phyloP scores from a whole-genome alignment of 2,888 invertebrate genomes.

The Neoitamus cyanurus region DNA sequence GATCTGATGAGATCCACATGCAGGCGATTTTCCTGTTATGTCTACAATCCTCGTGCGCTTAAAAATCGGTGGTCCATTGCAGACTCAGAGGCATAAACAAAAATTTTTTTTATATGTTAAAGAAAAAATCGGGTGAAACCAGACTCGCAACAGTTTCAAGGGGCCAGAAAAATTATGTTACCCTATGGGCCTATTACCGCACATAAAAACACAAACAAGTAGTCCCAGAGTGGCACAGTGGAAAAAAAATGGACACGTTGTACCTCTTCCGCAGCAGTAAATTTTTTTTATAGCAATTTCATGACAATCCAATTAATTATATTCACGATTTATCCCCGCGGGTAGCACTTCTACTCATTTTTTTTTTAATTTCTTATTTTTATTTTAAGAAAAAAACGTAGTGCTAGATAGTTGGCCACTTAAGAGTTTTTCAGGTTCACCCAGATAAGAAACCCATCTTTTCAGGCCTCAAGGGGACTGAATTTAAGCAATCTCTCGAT shows the following conservation, averaged over 20 bases:
- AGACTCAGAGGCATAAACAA: conserved; percentile 20
- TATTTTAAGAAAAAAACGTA: background rate
- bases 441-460: conserved; percentile 4
- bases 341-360: background rate
- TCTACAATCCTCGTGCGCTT: conserved; percentile 3
- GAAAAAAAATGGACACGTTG: background rate
- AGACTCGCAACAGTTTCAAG: background rate
- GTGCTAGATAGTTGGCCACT: conserved; percentile 9
- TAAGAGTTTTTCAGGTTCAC: conserved; percentile 15
- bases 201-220: conserved; percentile 16
- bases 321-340: conserved; percentile 27
- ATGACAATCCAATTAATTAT: conserved; percentile 40
- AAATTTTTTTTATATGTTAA: background rate
- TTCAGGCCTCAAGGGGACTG: too few species aligned
- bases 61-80: background rate
- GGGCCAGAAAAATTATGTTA: background rate
- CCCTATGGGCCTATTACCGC: background rate
- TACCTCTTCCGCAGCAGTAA: background rate
- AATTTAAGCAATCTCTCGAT: background rate
- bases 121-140: conserved; percentile 9
- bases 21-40: conserved; percentile 46
- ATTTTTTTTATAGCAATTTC: conserved; percentile 1
- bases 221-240: background rate
- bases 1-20: conserved; percentile 47
- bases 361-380: background rate